These are phyloP conservation scores for Strigamia crassipes DNA, from an alignment of 2,888 invertebrate species.

Conservation along the genomic window DNA sequence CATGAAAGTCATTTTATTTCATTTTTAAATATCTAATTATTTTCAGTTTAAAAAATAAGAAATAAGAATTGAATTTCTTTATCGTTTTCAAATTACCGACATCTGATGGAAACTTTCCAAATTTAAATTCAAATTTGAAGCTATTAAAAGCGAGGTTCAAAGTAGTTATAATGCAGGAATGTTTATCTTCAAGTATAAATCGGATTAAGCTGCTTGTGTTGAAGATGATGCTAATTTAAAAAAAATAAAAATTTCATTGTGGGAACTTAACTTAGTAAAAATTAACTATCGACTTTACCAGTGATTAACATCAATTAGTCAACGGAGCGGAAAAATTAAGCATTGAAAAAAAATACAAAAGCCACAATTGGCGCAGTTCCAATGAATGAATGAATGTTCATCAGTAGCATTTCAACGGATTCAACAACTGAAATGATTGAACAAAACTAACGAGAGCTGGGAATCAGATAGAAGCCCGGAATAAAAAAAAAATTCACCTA, in stretches of 20 bases:
- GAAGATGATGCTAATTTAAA: background rate
- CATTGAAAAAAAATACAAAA: constrained; percentile 14
- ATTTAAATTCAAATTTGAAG: no score
- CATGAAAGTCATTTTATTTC: no score
- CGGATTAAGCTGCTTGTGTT: no score
- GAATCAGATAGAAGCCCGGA: background rate
- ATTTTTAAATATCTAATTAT: no score
- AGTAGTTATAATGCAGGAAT: no score
- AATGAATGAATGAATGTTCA: constrained; percentile 27
- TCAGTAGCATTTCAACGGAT: constrained; percentile 10
- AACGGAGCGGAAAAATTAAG: constrained; percentile 16
- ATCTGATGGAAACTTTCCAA: no score
- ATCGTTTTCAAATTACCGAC: no score
- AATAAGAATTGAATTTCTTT: no score
- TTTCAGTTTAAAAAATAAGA: no score
- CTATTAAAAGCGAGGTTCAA: no score
- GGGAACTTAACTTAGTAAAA: background rate
- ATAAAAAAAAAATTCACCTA: background rate
- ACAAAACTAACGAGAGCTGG: background rate
- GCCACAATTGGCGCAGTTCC: background rate
- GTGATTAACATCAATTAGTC: constrained; percentile 21
- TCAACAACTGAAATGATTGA: constrained; percentile 4
- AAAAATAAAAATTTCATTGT: background rate
- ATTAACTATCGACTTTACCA: background rate
- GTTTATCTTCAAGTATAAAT: no score